These are phyloP conservation scores for Drosophila paulistorum DNA, from an alignment of 1,140 invertebrate genomes.

Conservation along the genomic window DNA sequence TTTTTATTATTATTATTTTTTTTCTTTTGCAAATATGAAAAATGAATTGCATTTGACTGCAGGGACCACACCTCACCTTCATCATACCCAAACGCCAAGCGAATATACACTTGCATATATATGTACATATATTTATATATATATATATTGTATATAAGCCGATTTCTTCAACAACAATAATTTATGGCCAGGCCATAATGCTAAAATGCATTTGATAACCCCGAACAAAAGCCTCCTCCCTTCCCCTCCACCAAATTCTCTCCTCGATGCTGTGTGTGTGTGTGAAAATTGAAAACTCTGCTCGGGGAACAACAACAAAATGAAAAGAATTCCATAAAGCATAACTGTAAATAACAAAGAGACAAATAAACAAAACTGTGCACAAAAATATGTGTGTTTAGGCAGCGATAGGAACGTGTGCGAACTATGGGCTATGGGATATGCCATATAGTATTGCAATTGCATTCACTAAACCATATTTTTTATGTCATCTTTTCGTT, in stretches of 20 bases:
- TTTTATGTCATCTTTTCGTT: slow-evolving; percentile 24
- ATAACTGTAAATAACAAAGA: slow-evolving; percentile 71
- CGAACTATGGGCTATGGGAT: neutral
- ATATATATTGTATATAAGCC: slow-evolving; percentile 48
- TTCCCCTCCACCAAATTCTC: neutral
- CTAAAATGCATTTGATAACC: slow-evolving; percentile 76
- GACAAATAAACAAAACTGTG: slow-evolving; percentile 58
- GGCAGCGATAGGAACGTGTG: slow-evolving; percentile 44
- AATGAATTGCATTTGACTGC: slow-evolving; percentile 74
- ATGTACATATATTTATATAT: neutral
- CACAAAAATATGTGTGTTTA: slow-evolving; percentile 53
- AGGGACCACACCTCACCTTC: slow-evolving; percentile 35
- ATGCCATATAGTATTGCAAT: neutral
- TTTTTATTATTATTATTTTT: slow-evolving; percentile 23
- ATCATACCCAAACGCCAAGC: neutral
- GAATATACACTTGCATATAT: neutral
- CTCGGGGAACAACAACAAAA: slow-evolving; percentile 13
- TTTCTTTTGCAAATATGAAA: slow-evolving; percentile 69
- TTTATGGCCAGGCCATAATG: slow-evolving; percentile 68
- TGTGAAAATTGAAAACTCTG: slow-evolving; percentile 64
- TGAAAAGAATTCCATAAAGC: slow-evolving; percentile 67
- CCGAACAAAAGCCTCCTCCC: slow-evolving; percentile 43
- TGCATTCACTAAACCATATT: slow-evolving; percentile 28
- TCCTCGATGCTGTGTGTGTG: slow-evolving; percentile 13
- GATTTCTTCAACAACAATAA: slow-evolving; percentile 73